phyloP scores from a whole-genome alignment of 92 coral and sea anemone species.

The Porites lobata region DNA sequence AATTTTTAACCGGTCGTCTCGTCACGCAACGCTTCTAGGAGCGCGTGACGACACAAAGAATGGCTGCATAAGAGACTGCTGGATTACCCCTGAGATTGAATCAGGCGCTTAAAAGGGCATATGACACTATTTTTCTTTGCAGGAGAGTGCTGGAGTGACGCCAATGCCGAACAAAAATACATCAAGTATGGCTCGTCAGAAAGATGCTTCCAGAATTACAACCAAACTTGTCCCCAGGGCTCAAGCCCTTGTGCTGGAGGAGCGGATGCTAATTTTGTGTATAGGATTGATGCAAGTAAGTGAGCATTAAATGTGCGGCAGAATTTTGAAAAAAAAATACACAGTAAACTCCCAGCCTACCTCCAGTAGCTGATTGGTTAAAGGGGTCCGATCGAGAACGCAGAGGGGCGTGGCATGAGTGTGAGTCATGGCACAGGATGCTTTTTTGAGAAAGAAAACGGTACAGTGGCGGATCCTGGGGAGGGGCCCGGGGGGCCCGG shows the following conservation, averaged over 20 bases:
- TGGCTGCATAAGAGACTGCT: too few species aligned
- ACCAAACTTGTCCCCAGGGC: constrained; percentile 51
- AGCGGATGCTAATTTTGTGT: constrained; percentile 69
- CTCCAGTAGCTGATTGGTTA: too few species aligned
- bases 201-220: constrained; percentile 60
- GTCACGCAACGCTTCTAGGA: too few species aligned
- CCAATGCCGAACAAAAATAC: constrained; percentile 45
- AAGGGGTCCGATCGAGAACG: too few species aligned
- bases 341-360: too few species aligned
- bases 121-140: not conserved
- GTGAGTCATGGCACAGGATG: too few species aligned
- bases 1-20: not conserved
- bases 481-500: too few species aligned
- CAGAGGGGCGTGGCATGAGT: too few species aligned
- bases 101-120: not conserved
- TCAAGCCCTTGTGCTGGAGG: constrained; percentile 76
- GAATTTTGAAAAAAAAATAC: too few species aligned
- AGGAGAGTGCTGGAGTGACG: constrained; percentile 81
- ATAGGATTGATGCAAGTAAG: constrained; percentile 45
- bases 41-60: too few species aligned
- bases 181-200: constrained; percentile 61
- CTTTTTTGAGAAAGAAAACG: too few species aligned
- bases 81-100: not conserved
- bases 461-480: too few species aligned
- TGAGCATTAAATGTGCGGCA: not conserved